Conservation (phyloP, 2,113 vertebrate species). For the Hippocampus guttulatus region DNA sequence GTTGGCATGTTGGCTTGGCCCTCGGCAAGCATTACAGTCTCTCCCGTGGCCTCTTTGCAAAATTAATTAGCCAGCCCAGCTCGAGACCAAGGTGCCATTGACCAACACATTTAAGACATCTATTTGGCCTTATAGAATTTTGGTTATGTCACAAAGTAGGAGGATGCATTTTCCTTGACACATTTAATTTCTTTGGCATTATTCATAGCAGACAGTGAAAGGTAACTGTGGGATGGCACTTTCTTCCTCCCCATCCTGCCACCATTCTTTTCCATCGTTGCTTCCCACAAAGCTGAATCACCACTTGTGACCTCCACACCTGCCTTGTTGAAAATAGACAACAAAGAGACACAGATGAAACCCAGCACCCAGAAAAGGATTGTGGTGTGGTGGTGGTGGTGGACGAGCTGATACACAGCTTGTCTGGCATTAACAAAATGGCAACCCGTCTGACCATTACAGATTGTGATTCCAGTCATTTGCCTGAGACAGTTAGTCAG, state of each 20-base stretch:
- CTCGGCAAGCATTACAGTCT: too few relatives aligned
- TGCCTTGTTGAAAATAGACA: constrained; percentile 61
- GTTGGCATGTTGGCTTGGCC: too few relatives aligned
- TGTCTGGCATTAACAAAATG: constrained; percentile 21
- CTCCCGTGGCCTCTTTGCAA: too few relatives aligned
- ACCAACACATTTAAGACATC: too few relatives aligned
- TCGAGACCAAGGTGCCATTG: too few relatives aligned
- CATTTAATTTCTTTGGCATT: constrained; percentile 48
- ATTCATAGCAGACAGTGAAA: constrained; percentile 60
- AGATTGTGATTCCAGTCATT: neutral
- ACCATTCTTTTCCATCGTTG: constrained; percentile 53
- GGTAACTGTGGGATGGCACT: constrained; percentile 52
- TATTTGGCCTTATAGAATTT: constrained; percentile 21
- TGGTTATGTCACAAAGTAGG: constrained; percentile 39
- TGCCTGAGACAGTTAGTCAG: neutral
- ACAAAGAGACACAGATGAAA: constrained; percentile 64
- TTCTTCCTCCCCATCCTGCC: constrained; percentile 33
- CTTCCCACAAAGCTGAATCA: constrained; percentile 68
- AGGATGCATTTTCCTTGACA: constrained; percentile 47
- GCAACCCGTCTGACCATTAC: neutral
- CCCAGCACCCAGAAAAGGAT: constrained; percentile 33
- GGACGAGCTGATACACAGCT: constrained; percentile 27
- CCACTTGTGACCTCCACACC: constrained; percentile 53
- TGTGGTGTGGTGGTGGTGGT: constrained; percentile 29
- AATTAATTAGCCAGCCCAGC: too few relatives aligned